Percentiles rank a stretch among this genome's conserved stretches.
These are phyloP conservation scores for Poeciliopsis turrubarensis DNA, from an alignment of 2,113 vertebrate species.

Conservation along the genomic window DNA sequence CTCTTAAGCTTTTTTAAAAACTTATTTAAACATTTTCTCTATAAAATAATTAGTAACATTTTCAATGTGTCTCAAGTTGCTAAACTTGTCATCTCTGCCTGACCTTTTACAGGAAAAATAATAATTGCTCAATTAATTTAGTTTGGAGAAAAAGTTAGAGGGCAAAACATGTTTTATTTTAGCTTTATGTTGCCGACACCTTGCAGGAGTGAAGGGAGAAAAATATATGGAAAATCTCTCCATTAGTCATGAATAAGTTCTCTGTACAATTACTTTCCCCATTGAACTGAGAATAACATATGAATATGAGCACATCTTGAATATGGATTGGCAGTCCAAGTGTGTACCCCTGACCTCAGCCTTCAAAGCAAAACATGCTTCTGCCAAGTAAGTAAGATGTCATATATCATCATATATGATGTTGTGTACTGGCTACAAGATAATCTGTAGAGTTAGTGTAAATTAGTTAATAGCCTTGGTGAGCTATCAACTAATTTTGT, in stretches of 20 bases:
- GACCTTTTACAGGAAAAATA: neutral
- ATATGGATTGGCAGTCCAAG: neutral
- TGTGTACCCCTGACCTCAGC: neutral
- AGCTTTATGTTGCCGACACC: neutral
- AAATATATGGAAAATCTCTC: neutral
- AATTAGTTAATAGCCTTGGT: too few species aligned
- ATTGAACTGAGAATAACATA: neutral
- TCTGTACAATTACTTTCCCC: neutral
- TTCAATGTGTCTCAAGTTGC: constrained; percentile 16
- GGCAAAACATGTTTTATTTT: too few species aligned
- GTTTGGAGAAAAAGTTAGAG: neutral
- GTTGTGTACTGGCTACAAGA: too few species aligned
- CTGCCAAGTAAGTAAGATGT: neutral
- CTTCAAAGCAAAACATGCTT: neutral
- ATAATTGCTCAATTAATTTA: neutral
- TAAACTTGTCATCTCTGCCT: neutral
- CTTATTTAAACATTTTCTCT: constrained; percentile 10
- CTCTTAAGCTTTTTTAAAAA: neutral
- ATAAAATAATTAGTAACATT: neutral
- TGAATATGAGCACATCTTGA: neutral
- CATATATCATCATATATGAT: neutral
- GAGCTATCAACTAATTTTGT: too few species aligned
- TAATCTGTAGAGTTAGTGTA: too few species aligned
- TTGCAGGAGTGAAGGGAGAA: neutral
- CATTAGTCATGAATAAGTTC: neutral